A percentile compares a stretch with the other conserved stretches of the same genome.
Conservation (phyloP, 2,888 invertebrate species). For the Catocala nupta region DNA sequence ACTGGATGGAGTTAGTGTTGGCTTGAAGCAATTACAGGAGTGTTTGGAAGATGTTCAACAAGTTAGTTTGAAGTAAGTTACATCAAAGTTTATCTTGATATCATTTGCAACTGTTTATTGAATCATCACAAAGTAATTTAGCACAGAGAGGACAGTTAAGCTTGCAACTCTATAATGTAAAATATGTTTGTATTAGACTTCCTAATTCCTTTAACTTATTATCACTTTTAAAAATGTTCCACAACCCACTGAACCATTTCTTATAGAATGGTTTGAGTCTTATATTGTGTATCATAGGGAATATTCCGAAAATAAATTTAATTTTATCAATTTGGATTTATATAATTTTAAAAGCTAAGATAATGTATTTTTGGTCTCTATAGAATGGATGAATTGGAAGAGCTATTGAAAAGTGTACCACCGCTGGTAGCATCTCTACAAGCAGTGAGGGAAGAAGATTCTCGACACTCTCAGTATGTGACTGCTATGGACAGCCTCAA, state of each 20-base stretch:
- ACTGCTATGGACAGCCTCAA: slow-evolving; percentile 99
- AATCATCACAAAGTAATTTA: too few relatives aligned
- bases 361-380: neutral
- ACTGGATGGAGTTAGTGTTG: slow-evolving; percentile 97
- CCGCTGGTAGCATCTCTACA: slow-evolving; percentile 93
- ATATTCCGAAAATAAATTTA: too few relatives aligned
- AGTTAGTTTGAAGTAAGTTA: slow-evolving; percentile 84
- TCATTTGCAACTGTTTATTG: neutral
- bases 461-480: slow-evolving; percentile 98
- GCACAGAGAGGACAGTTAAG: too few relatives aligned
- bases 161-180: too few relatives aligned
- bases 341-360: too few relatives aligned
- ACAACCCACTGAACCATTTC: too few relatives aligned
- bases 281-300: too few relatives aligned
- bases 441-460: slow-evolving; percentile 96
- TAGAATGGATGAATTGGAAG: slow-evolving; percentile 93
- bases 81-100: neutral
- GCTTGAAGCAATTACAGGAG: slow-evolving; percentile 95
- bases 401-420: slow-evolving; percentile 92
- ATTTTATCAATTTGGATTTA: too few relatives aligned
- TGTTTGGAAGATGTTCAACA: slow-evolving; percentile 95
- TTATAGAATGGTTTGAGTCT: too few relatives aligned
- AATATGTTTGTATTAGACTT: too few relatives aligned
- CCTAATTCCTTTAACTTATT: too few relatives aligned
- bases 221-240: too few relatives aligned